phyloP scores from a whole-genome alignment of 2,888 invertebrate genomes.

The Ormyrus rosae region DNA sequence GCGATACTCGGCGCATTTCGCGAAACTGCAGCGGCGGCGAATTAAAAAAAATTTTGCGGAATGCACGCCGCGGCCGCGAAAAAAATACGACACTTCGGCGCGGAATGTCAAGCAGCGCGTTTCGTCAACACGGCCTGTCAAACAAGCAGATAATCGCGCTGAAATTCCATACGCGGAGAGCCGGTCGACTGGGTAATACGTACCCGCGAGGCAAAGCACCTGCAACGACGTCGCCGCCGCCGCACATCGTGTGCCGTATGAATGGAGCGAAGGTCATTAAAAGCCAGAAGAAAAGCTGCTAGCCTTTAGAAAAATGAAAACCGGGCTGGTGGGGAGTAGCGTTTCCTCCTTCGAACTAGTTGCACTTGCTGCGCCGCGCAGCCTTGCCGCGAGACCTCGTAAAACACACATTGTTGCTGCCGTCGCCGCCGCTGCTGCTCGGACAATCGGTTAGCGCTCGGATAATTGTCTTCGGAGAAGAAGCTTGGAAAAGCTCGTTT shows the following conservation, averaged over 20 bases:
- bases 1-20: too few species aligned
- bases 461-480: conserved; percentile 36
- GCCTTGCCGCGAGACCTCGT: conserved; percentile 27
- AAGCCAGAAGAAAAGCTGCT: too few species aligned
- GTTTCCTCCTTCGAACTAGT: neutral
- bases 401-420: conserved; percentile 1
- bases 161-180: conserved; percentile 31
- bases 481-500: conserved; percentile 6
- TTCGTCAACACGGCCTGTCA: too few species aligned
- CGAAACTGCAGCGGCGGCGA: too few species aligned
- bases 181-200: neutral
- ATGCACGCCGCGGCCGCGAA: neutral
- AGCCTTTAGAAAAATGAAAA: too few species aligned
- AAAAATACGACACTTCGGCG: too few species aligned
- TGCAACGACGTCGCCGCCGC: neutral
- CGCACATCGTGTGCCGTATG: neutral
- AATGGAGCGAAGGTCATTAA: neutral
- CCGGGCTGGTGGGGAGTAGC: neutral
- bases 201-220: neutral
- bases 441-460: neutral
- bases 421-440: neutral
- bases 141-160: conserved; percentile 15
- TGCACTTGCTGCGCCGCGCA: too few species aligned
- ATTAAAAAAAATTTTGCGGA: neutral
- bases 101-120: neutral